Evolutionary conservation across 2,888 invertebrate genomes (phyloP).

Genomic region (Chesias legatella): DNA sequence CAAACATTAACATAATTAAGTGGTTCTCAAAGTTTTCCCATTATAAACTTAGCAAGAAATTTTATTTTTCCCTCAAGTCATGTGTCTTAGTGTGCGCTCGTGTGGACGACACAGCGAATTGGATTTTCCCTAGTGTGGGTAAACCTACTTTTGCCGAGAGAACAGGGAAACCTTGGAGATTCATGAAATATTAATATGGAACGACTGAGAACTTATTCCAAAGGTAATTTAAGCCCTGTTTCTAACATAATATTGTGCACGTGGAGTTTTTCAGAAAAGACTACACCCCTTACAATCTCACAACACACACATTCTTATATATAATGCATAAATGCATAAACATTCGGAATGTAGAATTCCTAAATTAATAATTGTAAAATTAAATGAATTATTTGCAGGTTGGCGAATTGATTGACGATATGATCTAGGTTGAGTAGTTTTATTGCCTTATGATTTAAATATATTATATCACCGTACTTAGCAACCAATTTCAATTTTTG

Average conservation of each 20-base stretch:
- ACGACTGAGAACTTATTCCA: slow-evolving; percentile 61
- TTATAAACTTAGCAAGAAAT: slow-evolving; percentile 81
- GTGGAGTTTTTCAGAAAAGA: slow-evolving; percentile 12
- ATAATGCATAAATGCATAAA: too few species aligned
- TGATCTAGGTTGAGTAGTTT: too few species aligned
- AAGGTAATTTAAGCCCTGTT: slow-evolving; percentile 54
- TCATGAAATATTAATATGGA: slow-evolving; percentile 73
- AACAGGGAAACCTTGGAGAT: slow-evolving; percentile 75
- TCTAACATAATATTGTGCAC: slow-evolving; percentile 39
- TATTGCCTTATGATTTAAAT: too few species aligned
- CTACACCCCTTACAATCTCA: background rate
- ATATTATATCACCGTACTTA: too few species aligned
- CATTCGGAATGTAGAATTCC: too few species aligned
- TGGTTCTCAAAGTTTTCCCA: slow-evolving; percentile 81
- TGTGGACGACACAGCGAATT: slow-evolving; percentile 73
- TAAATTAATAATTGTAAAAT: too few species aligned
- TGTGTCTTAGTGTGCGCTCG: slow-evolving; percentile 69
- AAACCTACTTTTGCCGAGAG: slow-evolving; percentile 76
- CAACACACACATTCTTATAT: too few species aligned
- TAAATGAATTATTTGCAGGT: too few species aligned
- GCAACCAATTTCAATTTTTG: too few species aligned
- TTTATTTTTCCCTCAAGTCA: slow-evolving; percentile 81
- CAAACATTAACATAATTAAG: slow-evolving; percentile 81
- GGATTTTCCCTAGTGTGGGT: slow-evolving; percentile 77
- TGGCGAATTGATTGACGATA: too few species aligned